Conservation (phyloP, 53 echinoderm and acorn worm species). For the Temnopleurus reevesii region DNA sequence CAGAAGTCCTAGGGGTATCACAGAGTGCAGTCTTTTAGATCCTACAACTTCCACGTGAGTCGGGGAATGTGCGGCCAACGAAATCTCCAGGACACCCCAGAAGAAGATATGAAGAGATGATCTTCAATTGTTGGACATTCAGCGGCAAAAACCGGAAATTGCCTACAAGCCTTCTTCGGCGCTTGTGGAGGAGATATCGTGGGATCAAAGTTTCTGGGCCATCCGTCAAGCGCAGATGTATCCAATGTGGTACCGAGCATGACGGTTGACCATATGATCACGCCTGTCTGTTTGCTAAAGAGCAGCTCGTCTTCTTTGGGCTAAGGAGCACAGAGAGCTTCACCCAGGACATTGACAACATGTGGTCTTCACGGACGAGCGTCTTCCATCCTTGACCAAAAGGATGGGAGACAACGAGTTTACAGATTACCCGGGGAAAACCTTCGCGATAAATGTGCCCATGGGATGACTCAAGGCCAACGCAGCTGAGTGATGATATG, state of each 20-base stretch:
- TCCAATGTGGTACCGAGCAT: conserved; percentile 13
- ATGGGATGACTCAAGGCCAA: too few species aligned
- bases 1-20: not conserved
- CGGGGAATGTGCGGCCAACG: not conserved
- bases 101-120: not conserved
- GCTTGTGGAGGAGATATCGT: conserved; percentile 1
- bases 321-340: conserved; percentile 17
- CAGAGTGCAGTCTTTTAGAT: not conserved
- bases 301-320: conserved; percentile 1
- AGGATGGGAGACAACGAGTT: too few species aligned
- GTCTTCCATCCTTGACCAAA: too few species aligned
- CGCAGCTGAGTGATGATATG: not conserved
- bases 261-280: not conserved
- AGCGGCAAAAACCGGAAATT: not conserved
- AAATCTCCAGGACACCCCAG: not conserved
- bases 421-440: too few species aligned
- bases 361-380: conserved; percentile 35
- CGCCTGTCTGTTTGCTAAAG: not conserved
- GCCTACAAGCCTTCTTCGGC: not conserved
- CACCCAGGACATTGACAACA: conserved; percentile 34
- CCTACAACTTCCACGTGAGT: not conserved
- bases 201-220: not conserved
- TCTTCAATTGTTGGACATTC: not conserved
- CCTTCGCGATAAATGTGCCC: not conserved
- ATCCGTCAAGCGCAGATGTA: not conserved